Evolutionary conservation across 2,797 vertebrate species (phyloP).

Genomic region (Gastrophryne carolinensis): DNA sequence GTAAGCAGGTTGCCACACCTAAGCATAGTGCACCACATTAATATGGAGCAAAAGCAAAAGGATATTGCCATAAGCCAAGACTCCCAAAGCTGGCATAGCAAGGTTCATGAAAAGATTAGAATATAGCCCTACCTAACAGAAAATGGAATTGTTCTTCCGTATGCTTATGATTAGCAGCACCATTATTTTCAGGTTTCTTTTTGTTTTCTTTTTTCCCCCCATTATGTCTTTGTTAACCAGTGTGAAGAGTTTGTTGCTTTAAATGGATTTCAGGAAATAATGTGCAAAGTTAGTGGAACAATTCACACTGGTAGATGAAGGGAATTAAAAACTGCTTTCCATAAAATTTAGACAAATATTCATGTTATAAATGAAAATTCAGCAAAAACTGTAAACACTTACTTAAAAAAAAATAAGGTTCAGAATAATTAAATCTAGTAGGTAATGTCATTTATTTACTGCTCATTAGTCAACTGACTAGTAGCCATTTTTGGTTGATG

Average conservation of each 20-base stretch:
- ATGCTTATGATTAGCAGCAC: neutral
- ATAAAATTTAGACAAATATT: neutral
- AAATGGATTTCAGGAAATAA: neutral
- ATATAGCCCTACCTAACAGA: neutral
- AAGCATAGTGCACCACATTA: neutral
- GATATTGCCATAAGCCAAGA: neutral
- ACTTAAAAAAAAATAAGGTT: neutral
- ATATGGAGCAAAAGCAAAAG: neutral
- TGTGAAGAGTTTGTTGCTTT: slow-evolving; percentile 26
- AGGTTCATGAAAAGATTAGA: neutral
- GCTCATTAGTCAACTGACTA: slow-evolving; percentile 1
- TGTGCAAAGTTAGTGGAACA: slow-evolving; percentile 17
- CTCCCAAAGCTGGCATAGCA: neutral
- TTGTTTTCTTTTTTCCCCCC: neutral
- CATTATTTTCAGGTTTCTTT: neutral
- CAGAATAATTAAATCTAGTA: neutral
- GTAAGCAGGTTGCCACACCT: slow-evolving; percentile 41
- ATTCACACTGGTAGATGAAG: slow-evolving; percentile 20
- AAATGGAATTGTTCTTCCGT: neutral
- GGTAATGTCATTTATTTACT: neutral
- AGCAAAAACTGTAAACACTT: neutral
- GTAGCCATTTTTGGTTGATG: neutral
- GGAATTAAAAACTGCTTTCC: neutral
- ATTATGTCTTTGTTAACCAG: neutral
- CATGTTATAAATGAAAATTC: neutral